Evolutionary conservation across 2,113 vertebrate species (phyloP), one percentile per base, ranked within the genome.

Genomic region (Gymnocephalus cernua): DNA sequence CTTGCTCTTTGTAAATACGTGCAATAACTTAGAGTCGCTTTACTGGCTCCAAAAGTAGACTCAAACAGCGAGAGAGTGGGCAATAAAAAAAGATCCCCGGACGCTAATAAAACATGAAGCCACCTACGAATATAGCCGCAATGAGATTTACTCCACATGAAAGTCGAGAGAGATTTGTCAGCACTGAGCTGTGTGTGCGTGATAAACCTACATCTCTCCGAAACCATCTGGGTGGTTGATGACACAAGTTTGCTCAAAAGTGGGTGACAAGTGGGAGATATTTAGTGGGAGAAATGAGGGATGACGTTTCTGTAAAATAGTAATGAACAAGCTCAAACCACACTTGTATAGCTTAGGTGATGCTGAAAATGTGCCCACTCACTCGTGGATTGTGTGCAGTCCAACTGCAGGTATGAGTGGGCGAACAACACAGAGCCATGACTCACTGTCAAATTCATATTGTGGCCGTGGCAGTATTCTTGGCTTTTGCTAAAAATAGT

Each of bases 401-500:
- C 84, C 76, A 83, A 61, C 38, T 41, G 38, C 67, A 38, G 85
- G 80, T 86, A 84, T 25, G 83, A 83, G 90, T 91, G 90, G 87
- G 85, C 77, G 77, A 90, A 54, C 77, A 48, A 54, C 77, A 48
- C 82, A 25, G 80, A 87, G 76, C 61, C 79, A 88, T 87, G 89
- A 89, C 80, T 89, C 88, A 89, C 76, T 89, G 91, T 92, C 87
- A 88, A 75, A 86, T 88, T 81, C 82, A 84, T 75, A 91, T 89
- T 73, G 88, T 89, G 85, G 82, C 78, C 57, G 73, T 82, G 84
- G 83, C 83, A 86, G 86, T 82, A 89, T 89, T 92, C 79, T 86
- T 79, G 77, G 82, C 74, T 89, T 89, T 70, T 68, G 57, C 88
- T 89, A 90, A 91, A 92, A 89, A 93, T 91, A 92, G 89, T 51